Evolutionary conservation across 2,113 vertebrate genomes (phyloP).

Genomic region (Sander vitreus): DNA sequence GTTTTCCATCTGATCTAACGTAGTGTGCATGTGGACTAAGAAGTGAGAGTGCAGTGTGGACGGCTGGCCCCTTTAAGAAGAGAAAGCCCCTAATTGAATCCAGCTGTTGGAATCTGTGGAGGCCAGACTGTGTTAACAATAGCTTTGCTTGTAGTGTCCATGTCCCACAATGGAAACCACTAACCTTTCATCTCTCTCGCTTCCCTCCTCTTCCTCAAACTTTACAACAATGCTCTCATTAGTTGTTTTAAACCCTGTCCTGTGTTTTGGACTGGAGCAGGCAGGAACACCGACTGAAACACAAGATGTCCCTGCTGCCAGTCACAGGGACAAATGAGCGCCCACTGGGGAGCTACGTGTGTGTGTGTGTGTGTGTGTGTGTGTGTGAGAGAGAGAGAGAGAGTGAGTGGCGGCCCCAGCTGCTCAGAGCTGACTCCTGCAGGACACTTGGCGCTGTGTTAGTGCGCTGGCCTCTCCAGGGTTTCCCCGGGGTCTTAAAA

Average conservation of each 20-base stretch:
- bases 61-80: conserved; percentile 56
- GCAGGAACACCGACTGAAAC: neutral
- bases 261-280: neutral
- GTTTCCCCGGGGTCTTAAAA: too few relatives aligned
- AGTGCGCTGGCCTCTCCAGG: neutral
- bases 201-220: conserved; percentile 12
- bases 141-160: conserved; percentile 51
- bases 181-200: conserved; percentile 24
- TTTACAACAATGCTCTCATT: conserved; percentile 12
- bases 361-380: conserved; percentile 25
- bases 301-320: conserved; percentile 1
- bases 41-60: conserved; percentile 44
- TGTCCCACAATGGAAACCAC: conserved; percentile 52
- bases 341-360: conserved; percentile 40
- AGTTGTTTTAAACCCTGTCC: neutral
- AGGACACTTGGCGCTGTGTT: conserved; percentile 34
- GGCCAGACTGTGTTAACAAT: conserved; percentile 69
- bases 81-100: conserved; percentile 70
- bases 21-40: conserved; percentile 25
- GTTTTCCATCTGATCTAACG: conserved; percentile 17
- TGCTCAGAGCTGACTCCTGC: conserved; percentile 53
- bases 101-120: conserved; percentile 74
- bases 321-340: conserved; percentile 15
- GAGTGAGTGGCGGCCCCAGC: conserved; percentile 45
- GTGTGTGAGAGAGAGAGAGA: too few relatives aligned